Evolutionary conservation across 2,113 vertebrate species (phyloP).

Genomic region (Todiramphus chloris): DNA sequence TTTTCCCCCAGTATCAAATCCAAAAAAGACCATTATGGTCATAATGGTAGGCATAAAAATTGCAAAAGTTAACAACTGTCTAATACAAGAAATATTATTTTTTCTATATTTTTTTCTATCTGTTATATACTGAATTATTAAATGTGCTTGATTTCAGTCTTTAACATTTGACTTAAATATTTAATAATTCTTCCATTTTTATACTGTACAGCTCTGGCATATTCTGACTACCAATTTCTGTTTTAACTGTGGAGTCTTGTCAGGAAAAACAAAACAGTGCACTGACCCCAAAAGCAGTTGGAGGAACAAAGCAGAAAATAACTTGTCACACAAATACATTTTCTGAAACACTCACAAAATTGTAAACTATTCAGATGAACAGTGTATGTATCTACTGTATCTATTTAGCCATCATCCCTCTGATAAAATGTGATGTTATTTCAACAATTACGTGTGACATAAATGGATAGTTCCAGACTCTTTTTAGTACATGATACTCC

Average conservation of each 20-base stretch:
- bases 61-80: background rate
- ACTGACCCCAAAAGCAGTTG: background rate
- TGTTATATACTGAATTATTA: background rate
- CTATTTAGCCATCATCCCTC: background rate
- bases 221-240: background rate
- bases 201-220: background rate
- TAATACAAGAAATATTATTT: background rate
- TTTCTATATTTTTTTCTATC: background rate
- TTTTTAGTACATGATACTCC: background rate
- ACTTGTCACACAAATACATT: background rate
- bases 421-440: background rate
- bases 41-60: background rate
- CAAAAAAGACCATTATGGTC: background rate
- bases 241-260: background rate
- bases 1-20: background rate
- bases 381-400: background rate
- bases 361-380: background rate
- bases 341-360: background rate
- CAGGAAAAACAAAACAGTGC: background rate
- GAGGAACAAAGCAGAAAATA: background rate
- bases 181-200: background rate
- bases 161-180: background rate
- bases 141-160: background rate
- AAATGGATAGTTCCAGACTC: background rate
- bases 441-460: background rate